Base-by-base conservation (phyloP, 2,888 invertebrate genomes). In the Thalpophila matura region DNA sequence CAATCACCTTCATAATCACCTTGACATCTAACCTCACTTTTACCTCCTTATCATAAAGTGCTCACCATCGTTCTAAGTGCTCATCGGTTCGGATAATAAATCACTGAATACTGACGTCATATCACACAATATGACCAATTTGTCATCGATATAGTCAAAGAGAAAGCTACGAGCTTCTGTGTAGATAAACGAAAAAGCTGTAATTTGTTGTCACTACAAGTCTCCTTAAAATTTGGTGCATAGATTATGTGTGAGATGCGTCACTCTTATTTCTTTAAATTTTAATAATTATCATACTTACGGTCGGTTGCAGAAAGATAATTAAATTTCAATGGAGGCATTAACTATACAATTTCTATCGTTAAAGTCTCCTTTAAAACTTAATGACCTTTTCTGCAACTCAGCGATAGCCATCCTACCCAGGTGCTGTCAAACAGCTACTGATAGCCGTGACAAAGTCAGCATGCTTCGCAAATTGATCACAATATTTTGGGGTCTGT, bases 131-230 rank as follows among this genome's bases (percentile, higher is more conserved):
- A 68, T 70, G 61, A 68, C 46, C 57, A 70, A 77, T 79, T 79
- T 71, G 74, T 81, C 80, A 79, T 77, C 63, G 54, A 81, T 61
- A 70, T 50, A 43, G 56, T 45, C 56, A 54, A 73, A 76, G 64
- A 66, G 68, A 66, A 66, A 65, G 74, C 56, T 67, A 74, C 79
- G 73, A 80, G 91, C 92, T 92, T 86, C 92, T 83, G 92, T 89
- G 59, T 70, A 84, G 92, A 91, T 91, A 91, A 90, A 82, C 69
- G 53, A 69, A 80, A 81, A 73, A 79, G 79, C 82, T 79, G 83
- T 82, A 81, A 79, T 76, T 78, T 79, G 71, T 74, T 71, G 72
- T 74, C 73, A 53, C 58, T 76, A 76, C 77, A 38, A 42, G 69
- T 83, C 84, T 87, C 86, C 85, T 86, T 85, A 80, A 84, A 84